Base-by-base conservation (phyloP, 2,113 vertebrate species). In the Mormoops blainvillei region DNA sequence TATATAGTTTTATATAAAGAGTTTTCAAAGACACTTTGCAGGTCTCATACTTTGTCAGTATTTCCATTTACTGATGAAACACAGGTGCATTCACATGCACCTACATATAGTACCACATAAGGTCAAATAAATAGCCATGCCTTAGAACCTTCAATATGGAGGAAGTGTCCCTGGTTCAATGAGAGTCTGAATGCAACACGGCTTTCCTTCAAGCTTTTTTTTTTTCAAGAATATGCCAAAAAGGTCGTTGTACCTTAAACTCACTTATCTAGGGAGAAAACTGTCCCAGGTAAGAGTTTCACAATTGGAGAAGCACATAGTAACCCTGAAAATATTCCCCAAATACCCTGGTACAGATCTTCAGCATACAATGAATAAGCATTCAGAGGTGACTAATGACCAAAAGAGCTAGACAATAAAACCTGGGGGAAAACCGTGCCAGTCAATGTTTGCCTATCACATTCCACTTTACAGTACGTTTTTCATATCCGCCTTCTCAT, bases 181-280 rank as follows among this genome's bases (percentile, higher is more conserved):
- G 41, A 3, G 89, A 45, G 4, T 89, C 20, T 85, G 65, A 80
- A 36, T 89, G 61, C 14, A 94, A 82, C 52, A 54, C 54, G 45
- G 38, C 67, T 24, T 36, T 92, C 2, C 2, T 94, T 74, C 26
- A 96, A 88, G 3, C 45, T 89, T 83, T 41, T 48, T n/a, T n/a
- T n/a, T 68, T 89, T n/a, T 89, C 54, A 92, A 7, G 73, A 67
- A 87, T 14, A 11, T 85, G 91, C n/a, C 33, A 94, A 38, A 22
- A 96, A 92, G 56, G 50, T 26, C 45, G 4, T 36, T 95, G 31
- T 97, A 65, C 41, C 76, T 94, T 95, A 68, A 89, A 73, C 48
- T 97, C 73, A 82, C 68, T 88, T 95, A 90, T 19, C 36, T 96
- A 84, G 38, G 87, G 31, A 92, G 7, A 97, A 94, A 91, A 80